Conservation (phyloP, 2,113 vertebrate species). For the Pachyramphus minor region DNA sequence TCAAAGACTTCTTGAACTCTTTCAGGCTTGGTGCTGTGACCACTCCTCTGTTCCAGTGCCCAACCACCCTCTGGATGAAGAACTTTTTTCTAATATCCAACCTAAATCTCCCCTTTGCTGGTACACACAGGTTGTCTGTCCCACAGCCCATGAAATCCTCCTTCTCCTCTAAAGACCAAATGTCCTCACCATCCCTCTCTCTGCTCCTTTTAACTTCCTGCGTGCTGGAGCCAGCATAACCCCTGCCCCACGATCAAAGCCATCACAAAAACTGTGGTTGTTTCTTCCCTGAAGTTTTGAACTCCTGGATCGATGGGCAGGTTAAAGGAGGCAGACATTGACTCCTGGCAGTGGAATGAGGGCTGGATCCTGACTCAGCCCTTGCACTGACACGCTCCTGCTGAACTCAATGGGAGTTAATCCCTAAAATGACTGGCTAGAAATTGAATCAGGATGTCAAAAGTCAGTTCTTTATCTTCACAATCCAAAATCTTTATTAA, state of each 20-base stretch:
- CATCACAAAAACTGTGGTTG: neutral
- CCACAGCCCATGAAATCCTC: neutral
- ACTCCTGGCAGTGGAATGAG: neutral
- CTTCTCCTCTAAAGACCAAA: neutral
- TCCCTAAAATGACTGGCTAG: neutral
- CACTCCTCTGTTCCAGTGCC: neutral
- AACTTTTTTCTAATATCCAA: neutral
- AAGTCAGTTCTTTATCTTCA: constrained; percentile 50
- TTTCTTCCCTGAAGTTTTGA: neutral
- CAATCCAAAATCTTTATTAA: constrained; percentile 59
- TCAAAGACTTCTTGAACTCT: neutral
- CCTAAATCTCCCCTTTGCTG: neutral
- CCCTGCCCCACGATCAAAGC: neutral
- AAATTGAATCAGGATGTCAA: constrained; percentile 55
- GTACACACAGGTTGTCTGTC: neutral
- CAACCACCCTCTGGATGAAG: neutral
- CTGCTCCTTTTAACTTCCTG: neutral
- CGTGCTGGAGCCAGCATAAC: neutral
- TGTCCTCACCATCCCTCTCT: neutral
- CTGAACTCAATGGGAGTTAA: constrained; percentile 38
- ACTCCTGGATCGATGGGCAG: neutral
- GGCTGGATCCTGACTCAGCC: constrained; percentile 19
- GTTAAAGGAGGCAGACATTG: neutral
- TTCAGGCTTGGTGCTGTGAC: neutral
- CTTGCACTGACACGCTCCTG: neutral